Conservation (phyloP, 92 coral and sea anemone genomes). For the Metridium senile region DNA sequence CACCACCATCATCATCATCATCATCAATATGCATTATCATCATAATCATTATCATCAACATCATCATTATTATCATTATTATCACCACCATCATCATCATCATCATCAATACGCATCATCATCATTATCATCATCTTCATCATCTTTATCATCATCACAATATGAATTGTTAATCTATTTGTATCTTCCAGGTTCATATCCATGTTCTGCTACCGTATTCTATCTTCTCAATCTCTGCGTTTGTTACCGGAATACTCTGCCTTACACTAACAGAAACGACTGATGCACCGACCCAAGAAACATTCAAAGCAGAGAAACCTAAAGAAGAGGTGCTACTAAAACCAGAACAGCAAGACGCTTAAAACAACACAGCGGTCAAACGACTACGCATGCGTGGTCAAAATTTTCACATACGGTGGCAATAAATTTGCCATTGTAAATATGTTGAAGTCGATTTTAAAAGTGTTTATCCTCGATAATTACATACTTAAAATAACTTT, state of each 20-base stretch:
- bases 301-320: too few species aligned
- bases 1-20: background rate
- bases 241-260: background rate
- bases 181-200: background rate
- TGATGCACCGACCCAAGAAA: background rate
- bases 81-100: background rate
- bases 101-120: background rate
- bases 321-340: too few species aligned
- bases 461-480: too few species aligned
- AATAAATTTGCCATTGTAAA: too few species aligned
- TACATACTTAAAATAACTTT: too few species aligned
- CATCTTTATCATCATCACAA: background rate
- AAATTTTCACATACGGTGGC: too few species aligned
- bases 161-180: background rate
- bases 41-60: background rate
- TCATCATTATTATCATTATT: background rate
- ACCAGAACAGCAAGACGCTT: too few species aligned
- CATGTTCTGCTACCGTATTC: slow-evolving; percentile 14
- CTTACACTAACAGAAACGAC: slow-evolving; percentile 16
- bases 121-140: background rate
- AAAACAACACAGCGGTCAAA: too few species aligned
- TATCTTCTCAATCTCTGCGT: slow-evolving; percentile 9
- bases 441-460: too few species aligned
- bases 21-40: background rate
- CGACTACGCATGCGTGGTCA: too few species aligned